Percentiles rank a stretch among this genome's conserved stretches.
Conservation (phyloP, 2,888 invertebrate species). For the Megamerina dolium region DNA sequence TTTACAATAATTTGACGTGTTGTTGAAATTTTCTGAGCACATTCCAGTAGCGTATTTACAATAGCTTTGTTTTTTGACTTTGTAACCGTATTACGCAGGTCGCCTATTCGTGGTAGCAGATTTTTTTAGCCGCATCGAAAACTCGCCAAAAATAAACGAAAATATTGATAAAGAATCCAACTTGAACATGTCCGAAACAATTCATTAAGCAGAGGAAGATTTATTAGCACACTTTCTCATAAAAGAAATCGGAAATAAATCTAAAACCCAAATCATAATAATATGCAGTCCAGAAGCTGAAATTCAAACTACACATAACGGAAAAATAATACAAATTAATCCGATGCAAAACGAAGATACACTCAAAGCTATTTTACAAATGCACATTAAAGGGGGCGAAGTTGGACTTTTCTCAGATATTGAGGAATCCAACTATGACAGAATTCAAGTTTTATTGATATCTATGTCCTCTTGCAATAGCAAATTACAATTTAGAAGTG, state of each 20-base stretch:
- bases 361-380: slow-evolving; percentile 10
- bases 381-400: slow-evolving; percentile 8
- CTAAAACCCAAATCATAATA: slow-evolving; percentile 13
- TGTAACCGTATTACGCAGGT: no score
- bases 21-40: no score
- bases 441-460: slow-evolving; percentile 15
- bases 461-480: slow-evolving; percentile 13
- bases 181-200: slow-evolving; percentile 8
- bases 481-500: no score
- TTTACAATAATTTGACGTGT: no score
- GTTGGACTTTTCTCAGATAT: slow-evolving; percentile 17
- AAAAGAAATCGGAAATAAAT: slow-evolving; percentile 15
- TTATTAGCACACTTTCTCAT: slow-evolving; percentile 8
- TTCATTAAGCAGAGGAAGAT: slow-evolving; percentile 14
- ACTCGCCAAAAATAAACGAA: slow-evolving; percentile 9
- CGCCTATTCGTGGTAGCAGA: no score
- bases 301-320: slow-evolving; percentile 9
- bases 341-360: slow-evolving; percentile 8
- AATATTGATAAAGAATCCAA: slow-evolving; percentile 2
- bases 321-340: slow-evolving; percentile 15
- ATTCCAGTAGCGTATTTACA: no score
- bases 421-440: slow-evolving; percentile 12
- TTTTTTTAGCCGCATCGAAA: slow-evolving; percentile 3
- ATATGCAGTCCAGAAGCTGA: slow-evolving; percentile 9
- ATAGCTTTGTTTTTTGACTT: no score